Evolutionary conservation across 2,888 invertebrate species (phyloP), one percentile per base, ranked within the genome.

Genomic region (Caradrina kadenii): DNA sequence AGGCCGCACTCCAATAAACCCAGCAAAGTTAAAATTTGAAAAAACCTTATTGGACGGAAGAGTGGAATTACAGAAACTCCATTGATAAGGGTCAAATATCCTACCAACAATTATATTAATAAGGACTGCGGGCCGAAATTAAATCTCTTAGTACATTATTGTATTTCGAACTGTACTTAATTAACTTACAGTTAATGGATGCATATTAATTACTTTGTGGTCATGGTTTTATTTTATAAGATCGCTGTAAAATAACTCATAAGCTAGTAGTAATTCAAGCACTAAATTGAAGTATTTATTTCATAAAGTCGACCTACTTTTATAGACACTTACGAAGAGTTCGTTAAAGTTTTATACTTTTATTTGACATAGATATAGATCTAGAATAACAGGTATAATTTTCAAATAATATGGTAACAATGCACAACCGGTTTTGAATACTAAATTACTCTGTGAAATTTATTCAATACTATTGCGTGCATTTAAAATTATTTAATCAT

Each of bases 41-140:
- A 82, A 81, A 70, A 26, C 63, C 69, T 77, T 79, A 60, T 72
- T 58, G 65, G 42, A 66, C 60, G 59, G 66, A 71, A 69, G 74
- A 70, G 55, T 76, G 55, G n/a, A 78, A 71, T 82, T 69, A 74
- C 79, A 61, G 63, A 81, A 82, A 81, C 69, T 81, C 26, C 76
- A 53, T 72, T 79, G 67, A 72, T 75, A 82, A 79, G 74, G 77
- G 77, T 83, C 74, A 72, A 73, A 83, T 82, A 65, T 77, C 77
- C 58, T 63, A 26, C 49, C 68, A 71, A 78, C 69, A 73, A 79
- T 80, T 81, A 73, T 69, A 78, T 65, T 79, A 75, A 75, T 76
- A 75, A 76, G 62, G 52, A 70, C 56, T 21, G 58, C 19, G 49
- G 58, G 49, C 52, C 48, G 42, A 76, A 76, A 78, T 82, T 61